These are phyloP conservation scores for Dynastes maya DNA, from an alignment of 2,888 invertebrate genomes.

Conservation along the genomic window DNA sequence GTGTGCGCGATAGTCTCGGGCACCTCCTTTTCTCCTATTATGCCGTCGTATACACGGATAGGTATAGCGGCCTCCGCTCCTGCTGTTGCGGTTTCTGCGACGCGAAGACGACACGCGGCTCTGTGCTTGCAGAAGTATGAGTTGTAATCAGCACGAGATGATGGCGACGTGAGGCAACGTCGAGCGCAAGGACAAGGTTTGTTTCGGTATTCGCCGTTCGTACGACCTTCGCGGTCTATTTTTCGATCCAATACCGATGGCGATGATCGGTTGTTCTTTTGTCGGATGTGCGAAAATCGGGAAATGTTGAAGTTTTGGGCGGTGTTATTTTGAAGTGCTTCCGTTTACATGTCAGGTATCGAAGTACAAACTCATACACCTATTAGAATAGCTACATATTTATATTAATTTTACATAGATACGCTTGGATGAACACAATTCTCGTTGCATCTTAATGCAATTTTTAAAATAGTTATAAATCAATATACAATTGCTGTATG, in stretches of 20 bases:
- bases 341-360: slow-evolving; percentile 14
- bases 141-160: slow-evolving; percentile 19
- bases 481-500: no score
- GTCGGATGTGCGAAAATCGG: neutral
- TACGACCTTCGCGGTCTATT: slow-evolving; percentile 34
- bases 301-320: neutral
- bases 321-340: neutral
- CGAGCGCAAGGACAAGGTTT: slow-evolving; percentile 24
- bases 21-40: neutral
- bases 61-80: neutral
- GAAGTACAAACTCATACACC: neutral
- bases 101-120: slow-evolving; percentile 28
- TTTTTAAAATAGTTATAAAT: no score
- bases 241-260: neutral
- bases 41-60: neutral
- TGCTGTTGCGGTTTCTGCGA: slow-evolving; percentile 12
- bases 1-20: slow-evolving; percentile 5
- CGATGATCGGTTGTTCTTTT: neutral
- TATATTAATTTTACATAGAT: no score
- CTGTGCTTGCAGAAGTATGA: neutral
- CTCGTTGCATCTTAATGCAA: no score
- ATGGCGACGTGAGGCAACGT: slow-evolving; percentile 5
- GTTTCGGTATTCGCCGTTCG: slow-evolving; percentile 20
- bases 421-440: no score
- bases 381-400: no score